Percentiles rank a stretch among this genome's conserved stretches.
Conservation (phyloP, 2,797 vertebrate genomes). For the Sebastolobus alascanus region DNA sequence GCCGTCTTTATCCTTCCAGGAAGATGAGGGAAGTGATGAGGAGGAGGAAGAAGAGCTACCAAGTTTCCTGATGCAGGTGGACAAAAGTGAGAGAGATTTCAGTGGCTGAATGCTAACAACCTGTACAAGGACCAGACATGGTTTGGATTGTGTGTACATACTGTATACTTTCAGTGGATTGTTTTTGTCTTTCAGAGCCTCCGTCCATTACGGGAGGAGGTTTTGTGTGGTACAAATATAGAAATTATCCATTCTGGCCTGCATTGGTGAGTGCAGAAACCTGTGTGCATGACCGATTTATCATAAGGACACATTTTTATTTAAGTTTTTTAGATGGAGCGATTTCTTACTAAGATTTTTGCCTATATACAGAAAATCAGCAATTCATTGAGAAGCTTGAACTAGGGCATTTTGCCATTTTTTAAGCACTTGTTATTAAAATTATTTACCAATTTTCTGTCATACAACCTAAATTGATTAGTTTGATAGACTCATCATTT, state of each 20-base stretch:
- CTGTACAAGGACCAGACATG: background rate
- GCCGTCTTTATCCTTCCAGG: constrained; percentile 55
- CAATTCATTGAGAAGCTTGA: background rate
- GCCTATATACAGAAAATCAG: background rate
- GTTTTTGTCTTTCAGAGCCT: constrained; percentile 80
- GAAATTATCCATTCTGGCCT: constrained; percentile 93
- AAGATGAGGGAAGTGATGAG: constrained; percentile 79
- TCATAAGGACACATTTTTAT: background rate
- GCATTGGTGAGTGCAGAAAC: constrained; percentile 87
- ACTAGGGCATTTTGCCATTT: background rate
- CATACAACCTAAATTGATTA: background rate
- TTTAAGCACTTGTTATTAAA: background rate
- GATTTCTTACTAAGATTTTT: background rate
- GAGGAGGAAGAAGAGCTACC: constrained; percentile 92
- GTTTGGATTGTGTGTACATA: background rate
- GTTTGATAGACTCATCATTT: background rate
- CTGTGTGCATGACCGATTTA: background rate
- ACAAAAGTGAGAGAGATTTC: constrained; percentile 72
- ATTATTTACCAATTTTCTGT: background rate
- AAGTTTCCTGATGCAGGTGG: constrained; percentile 83
- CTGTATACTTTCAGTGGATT: constrained; percentile 5
- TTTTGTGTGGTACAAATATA: constrained; percentile 93
- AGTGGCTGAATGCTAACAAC: background rate
- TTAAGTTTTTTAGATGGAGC: background rate
- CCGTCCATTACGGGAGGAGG: constrained; percentile 86